Base-by-base conservation (phyloP, 2,797 vertebrate genomes). In the Todus mexicanus region DNA sequence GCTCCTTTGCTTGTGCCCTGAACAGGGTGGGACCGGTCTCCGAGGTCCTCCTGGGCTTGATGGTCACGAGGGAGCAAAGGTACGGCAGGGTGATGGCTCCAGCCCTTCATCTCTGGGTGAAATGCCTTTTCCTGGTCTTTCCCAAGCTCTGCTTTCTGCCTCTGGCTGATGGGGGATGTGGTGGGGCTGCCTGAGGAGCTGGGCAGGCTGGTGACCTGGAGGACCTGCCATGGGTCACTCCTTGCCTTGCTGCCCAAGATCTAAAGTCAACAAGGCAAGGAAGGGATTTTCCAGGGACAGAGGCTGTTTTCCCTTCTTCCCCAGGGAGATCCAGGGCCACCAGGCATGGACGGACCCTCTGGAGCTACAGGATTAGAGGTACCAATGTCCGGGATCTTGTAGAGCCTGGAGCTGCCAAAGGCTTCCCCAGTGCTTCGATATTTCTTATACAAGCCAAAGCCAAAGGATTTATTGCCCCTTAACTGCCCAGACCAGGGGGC, bases 301-400 rank as follows among this genome's bases (percentile, higher is more conserved):
- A 93, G 19, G 15, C 56, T 66, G 2, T 64, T 81, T 59, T 17
- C 4, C 2, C 19, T 78, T 16, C 65, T 68, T 82, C 29, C 35
- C n/a, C 78, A 96, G 96, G 96, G 96, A 70, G 94, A 96, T 59
- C 85, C 92, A 69, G 96, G 96, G n/a, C 87, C 73, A 29, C 77
- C 0, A 31, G 96, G 96, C 1, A 12, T 10, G 38, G 82, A 48
- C 2, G 96, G 96, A 54, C 42, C 83, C 2, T 2, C 66, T 27
- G 96, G 96, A 23, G 72, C 89, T 57, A 42, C 47, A 16, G 96
- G 96, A 74, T 38, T 69, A 0, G 77, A 91, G 95, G 96, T 97
- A 95, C 27, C 23, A 12, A 4, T 53, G 29, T 9, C 51, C 10
- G 25, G 10, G 33, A 27, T 45, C 42, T 27, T 12, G 43, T 25